Evolutionary conservation across 35 echinoderm and acorn worm species (phyloP).

Genomic region (Ptychodera flava): DNA sequence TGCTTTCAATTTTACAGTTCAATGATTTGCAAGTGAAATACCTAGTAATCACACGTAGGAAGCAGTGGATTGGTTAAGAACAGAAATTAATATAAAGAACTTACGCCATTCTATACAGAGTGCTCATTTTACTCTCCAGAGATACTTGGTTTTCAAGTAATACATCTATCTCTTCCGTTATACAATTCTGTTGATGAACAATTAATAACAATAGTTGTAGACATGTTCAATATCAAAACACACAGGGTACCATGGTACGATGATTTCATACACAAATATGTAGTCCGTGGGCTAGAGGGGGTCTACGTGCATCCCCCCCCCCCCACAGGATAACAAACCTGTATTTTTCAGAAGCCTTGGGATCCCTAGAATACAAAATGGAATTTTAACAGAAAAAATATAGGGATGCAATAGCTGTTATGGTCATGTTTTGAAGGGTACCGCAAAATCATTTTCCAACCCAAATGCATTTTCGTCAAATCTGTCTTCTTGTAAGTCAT

Average conservation of each 20-base stretch:
- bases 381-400: no score
- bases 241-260: neutral
- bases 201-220: neutral
- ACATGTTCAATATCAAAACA: neutral
- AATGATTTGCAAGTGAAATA: neutral
- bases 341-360: no score
- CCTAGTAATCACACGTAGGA: neutral
- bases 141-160: slow-evolving; percentile 71
- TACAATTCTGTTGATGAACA: slow-evolving; percentile 38
- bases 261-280: neutral
- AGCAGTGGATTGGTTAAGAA: neutral
- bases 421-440: no score
- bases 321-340: no score
- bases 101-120: slow-evolving; percentile 76
- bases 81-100: slow-evolving; percentile 15
- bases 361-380: no score
- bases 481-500: no score
- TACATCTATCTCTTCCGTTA: slow-evolving; percentile 85
- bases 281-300: neutral
- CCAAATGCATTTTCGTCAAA: no score
- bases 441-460: no score
- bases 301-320: no score
- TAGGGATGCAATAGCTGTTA: no score
- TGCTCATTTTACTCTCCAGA: slow-evolving; percentile 85
- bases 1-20: neutral